These are phyloP conservation scores for Baryphthengus martii DNA, from an alignment of 2,113 vertebrate species.

Conservation along the genomic window DNA sequence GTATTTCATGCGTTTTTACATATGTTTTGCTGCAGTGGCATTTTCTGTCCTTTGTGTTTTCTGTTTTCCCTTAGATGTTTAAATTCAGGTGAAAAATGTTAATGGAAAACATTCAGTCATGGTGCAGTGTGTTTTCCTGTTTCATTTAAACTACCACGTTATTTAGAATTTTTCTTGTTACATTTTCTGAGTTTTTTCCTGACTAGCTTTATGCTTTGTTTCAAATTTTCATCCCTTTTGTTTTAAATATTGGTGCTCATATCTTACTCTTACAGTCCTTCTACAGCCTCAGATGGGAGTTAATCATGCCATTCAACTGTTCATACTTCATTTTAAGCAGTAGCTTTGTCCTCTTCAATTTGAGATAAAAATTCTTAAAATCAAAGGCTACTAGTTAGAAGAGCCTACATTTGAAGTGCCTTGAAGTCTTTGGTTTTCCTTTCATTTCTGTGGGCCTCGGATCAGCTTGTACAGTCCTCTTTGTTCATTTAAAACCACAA, in stretches of 20 bases:
- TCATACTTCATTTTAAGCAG: background rate
- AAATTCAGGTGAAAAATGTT: background rate
- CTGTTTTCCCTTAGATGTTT: background rate
- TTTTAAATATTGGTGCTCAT: background rate
- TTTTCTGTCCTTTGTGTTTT: background rate
- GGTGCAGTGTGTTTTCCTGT: background rate
- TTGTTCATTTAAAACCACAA: constrained; percentile 55
- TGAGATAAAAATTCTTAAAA: constrained; percentile 58
- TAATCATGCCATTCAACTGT: background rate
- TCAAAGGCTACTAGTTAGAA: constrained; percentile 38
- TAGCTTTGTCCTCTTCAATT: constrained; percentile 8
- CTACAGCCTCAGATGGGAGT: background rate
- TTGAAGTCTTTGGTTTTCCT: constrained; percentile 32
- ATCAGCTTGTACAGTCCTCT: constrained; percentile 2
- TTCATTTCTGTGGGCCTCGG: constrained; percentile 22
- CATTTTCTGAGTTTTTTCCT: background rate
- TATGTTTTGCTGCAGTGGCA: background rate
- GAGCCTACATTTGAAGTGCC: constrained; percentile 26
- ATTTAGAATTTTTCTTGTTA: background rate
- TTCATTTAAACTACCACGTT: background rate
- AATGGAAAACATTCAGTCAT: background rate
- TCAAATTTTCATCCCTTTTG: background rate
- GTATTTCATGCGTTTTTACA: background rate
- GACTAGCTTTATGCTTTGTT: background rate
- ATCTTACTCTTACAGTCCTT: background rate